Base-by-base conservation (phyloP, 1,140 invertebrate species). In the Grapholita molesta region DNA sequence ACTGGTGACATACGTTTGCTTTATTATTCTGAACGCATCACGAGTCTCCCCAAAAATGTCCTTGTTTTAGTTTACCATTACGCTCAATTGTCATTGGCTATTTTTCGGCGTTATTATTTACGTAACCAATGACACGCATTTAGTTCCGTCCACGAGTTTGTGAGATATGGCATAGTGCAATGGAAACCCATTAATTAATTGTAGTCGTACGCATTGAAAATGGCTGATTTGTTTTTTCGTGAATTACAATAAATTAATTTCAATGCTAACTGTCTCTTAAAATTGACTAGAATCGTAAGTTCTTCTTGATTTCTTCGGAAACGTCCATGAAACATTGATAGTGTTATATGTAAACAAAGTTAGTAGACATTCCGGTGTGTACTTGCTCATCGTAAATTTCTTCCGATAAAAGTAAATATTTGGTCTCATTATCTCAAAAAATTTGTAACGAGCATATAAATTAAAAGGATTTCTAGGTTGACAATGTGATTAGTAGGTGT, bases 121-220 rank as follows among this genome's bases (percentile, higher is more conserved):
- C 15, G 24, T 61, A 32, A 28, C 55, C 55, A 61, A 61, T 61
- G 30, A 61, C 0, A 61, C n/a, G 55, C 55, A 28, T 61, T 61
- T 61, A 28, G 30, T 32, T n/a, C n/a, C 55, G 28, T 28, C 28
- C 55, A 61, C 55, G 55, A 61, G 55, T 61, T 61, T 15, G 25
- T 24, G 21, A 61, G 15, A 28, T 61, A 28, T 15, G 55, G 55
- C 55, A 32, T 61, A 61, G 25, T 30, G 25, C 55, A 61, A 30
- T 61, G 55, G 11, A 61, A 61, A 61, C 55, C 1, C 55, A 61
- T 61, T 61, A 61, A 61, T 61, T 61, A 61, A 61, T 61, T 61
- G 55, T 61, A 61, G 55, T 61, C 55, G 55, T 61, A 61, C 55
- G 55, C 55, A 61, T 61, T 61, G 55, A 61, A 61, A 61, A 61